Evolutionary conservation across 2,797 vertebrate species (phyloP).

Genomic region (Pangasius sanitwongsei): DNA sequence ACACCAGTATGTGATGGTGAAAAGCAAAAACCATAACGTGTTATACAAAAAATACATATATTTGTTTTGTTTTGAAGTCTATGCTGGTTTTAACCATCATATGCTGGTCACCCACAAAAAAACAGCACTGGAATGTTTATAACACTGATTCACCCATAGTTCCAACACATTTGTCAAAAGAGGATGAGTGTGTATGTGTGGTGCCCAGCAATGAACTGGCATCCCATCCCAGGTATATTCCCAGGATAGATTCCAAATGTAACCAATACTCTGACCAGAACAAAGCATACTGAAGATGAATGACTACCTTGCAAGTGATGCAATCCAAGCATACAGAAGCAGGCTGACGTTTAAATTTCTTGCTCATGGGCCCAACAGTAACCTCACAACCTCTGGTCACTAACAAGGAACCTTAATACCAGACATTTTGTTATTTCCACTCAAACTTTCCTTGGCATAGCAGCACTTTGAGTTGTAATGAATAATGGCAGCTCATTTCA

Average conservation of each 20-base stretch:
- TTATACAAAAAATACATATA: no score
- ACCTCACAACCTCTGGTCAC: neutral
- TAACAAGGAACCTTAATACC: neutral
- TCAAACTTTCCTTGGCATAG: neutral
- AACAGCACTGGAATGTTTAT: neutral
- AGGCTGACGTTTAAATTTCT: neutral
- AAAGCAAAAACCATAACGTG: no score
- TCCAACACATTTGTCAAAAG: neutral
- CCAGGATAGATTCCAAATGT: neutral
- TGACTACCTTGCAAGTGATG: neutral
- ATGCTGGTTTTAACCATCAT: neutral
- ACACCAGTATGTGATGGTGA: no score
- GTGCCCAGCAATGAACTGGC: neutral
- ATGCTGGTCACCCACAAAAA: neutral
- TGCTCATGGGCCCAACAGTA: neutral
- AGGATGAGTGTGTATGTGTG: neutral
- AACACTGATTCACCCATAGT: neutral
- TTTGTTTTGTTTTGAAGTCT: no score
- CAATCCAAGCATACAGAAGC: neutral
- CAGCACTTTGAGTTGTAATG: neutral
- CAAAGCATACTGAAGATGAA: neutral
- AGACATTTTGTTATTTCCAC: neutral
- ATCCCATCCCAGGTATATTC: neutral
- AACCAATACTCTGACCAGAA: neutral
- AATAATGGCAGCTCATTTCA: constrained; percentile 2